Evolutionary conservation across 1,140 invertebrate species (phyloP).

Genomic region (Micrasema longulum): DNA sequence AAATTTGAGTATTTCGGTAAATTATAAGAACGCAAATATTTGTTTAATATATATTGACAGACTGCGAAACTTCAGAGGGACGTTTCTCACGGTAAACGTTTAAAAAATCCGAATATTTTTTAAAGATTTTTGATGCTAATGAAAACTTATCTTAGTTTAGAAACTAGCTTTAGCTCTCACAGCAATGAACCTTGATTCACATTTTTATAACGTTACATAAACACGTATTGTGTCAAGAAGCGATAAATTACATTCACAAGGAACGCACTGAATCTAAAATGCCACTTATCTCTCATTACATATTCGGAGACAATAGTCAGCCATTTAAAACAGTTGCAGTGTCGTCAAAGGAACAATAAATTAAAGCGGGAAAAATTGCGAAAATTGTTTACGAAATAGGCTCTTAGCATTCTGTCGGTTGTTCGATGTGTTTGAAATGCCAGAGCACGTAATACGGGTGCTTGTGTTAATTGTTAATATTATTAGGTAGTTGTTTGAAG

Average conservation of each 20-base stretch:
- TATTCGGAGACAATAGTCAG: slow-evolving; percentile 10
- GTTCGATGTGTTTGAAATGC: neutral
- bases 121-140: too few species aligned
- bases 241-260: slow-evolving; percentile 2
- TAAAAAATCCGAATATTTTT: too few species aligned
- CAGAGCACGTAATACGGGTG: slow-evolving; percentile 10
- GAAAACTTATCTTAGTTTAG: too few species aligned
- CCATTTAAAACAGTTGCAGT: slow-evolving; percentile 16
- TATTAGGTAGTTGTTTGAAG: slow-evolving; percentile 16
- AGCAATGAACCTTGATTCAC: slow-evolving; percentile 19
- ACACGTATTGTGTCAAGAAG: slow-evolving; percentile 6
- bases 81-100: too few species aligned
- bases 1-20: too few species aligned
- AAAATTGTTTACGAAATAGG: too few species aligned
- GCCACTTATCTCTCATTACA: slow-evolving; percentile 7
- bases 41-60: too few species aligned
- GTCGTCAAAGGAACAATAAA: slow-evolving; percentile 3
- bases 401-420: slow-evolving; percentile 14
- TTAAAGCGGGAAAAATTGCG: slow-evolving; percentile 9
- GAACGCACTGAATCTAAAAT: slow-evolving; percentile 16
- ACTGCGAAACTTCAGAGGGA: too few species aligned
- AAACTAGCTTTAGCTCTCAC: slow-evolving; percentile 19
- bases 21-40: too few species aligned
- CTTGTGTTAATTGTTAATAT: neutral
- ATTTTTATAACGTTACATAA: slow-evolving; percentile 17